Conservation (phyloP, 1,140 invertebrate genomes). For the Drosophila leontia region DNA sequence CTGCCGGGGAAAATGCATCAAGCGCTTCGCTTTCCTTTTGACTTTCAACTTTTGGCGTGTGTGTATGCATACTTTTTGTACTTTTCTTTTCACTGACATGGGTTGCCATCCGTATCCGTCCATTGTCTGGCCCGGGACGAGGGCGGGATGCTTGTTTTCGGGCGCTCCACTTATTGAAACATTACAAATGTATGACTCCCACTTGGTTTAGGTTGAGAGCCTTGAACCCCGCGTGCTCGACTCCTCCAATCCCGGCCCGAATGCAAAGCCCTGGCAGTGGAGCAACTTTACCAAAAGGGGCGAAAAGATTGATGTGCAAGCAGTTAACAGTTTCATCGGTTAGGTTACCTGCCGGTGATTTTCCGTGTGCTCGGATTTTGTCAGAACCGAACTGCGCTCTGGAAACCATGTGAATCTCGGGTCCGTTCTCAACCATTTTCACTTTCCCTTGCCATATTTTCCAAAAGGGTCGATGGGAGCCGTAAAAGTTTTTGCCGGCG, state of each 20-base stretch:
- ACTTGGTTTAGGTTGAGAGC: slow-evolving; percentile 64
- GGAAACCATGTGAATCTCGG: slow-evolving; percentile 30
- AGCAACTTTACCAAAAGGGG: slow-evolving; percentile 25
- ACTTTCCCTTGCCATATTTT: slow-evolving; percentile 30
- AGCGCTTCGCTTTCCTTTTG: slow-evolving; percentile 55
- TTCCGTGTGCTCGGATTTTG: slow-evolving; percentile 50
- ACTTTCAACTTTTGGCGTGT: slow-evolving; percentile 60
- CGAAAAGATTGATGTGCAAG: slow-evolving; percentile 76
- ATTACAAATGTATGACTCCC: slow-evolving; percentile 78
- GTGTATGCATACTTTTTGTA: slow-evolving; percentile 36
- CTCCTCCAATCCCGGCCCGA: slow-evolving; percentile 1
- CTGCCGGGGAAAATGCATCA: slow-evolving; percentile 54
- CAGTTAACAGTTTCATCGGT: slow-evolving; percentile 71
- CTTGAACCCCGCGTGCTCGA: slow-evolving; percentile 33
- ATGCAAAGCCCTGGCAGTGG: slow-evolving; percentile 28
- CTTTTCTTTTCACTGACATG: slow-evolving; percentile 42
- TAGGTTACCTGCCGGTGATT: slow-evolving; percentile 62
- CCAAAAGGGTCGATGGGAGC: slow-evolving; percentile 35
- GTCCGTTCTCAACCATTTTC: slow-evolving; percentile 15
- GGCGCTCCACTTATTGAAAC: slow-evolving; percentile 53
- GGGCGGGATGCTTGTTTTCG: slow-evolving; percentile 19
- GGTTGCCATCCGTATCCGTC: slow-evolving; percentile 54
- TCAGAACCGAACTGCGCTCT: slow-evolving; percentile 43
- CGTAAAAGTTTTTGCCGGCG: slow-evolving; percentile 58
- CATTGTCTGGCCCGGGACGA: slow-evolving; percentile 56